phyloP scores from a whole-genome alignment of 1,140 invertebrate genomes.

The Bombus impatiens region DNA sequence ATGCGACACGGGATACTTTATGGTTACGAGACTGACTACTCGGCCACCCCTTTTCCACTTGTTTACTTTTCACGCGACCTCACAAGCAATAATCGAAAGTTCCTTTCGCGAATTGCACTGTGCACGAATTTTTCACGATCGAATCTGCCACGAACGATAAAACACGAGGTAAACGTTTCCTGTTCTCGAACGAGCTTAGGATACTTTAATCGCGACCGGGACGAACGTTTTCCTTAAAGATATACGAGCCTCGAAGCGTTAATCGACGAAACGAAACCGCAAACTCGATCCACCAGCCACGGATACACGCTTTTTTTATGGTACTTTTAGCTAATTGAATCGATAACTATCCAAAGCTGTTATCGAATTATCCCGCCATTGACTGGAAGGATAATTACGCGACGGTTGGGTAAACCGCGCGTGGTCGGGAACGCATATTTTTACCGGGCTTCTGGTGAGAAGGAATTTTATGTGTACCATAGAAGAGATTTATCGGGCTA shows the following conservation, averaged over 20 bases:
- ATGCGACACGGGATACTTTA: conserved; percentile 66
- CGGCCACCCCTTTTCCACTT: conserved; percentile 58
- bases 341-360: conserved; percentile 65
- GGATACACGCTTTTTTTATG: conserved; percentile 47
- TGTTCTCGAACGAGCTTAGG: neutral
- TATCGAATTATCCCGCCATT: conserved; percentile 76
- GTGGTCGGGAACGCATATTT: conserved; percentile 55
- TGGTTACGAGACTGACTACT: conserved; percentile 25
- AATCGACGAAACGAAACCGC: conserved; percentile 14
- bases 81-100: no score
- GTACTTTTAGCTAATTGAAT: conserved; percentile 78
- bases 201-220: conserved; percentile 9
- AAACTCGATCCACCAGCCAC: neutral
- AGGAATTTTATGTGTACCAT: neutral
- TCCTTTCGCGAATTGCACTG: no score
- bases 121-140: neutral
- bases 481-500: conserved; percentile 22
- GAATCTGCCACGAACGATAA: conserved; percentile 10
- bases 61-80: conserved; percentile 59
- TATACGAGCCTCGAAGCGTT: conserved; percentile 12
- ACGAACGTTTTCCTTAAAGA: conserved; percentile 1
- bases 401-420: conserved; percentile 70
- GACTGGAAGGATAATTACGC: conserved; percentile 65
- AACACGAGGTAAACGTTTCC: neutral
- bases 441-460: conserved; percentile 5